Conservation (phyloP, 2,113 vertebrate species). For the Pseudopipra pipra region DNA sequence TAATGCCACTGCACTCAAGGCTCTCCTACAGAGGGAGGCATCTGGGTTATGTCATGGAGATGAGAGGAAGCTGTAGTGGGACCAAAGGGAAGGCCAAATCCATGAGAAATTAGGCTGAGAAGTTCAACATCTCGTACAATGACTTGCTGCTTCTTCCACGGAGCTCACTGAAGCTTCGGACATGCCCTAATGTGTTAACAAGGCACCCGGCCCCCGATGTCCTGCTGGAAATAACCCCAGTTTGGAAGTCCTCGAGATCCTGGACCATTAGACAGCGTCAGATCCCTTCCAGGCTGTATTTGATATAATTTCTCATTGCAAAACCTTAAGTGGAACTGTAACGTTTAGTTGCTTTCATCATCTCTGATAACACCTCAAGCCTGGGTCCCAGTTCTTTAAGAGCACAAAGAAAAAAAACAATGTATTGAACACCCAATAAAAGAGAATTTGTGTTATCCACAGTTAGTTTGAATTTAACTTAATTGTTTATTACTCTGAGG, state of each 20-base stretch:
- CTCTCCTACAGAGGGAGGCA: neutral
- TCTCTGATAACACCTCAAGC: neutral
- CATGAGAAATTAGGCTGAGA: neutral
- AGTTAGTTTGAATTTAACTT: constrained; percentile 35
- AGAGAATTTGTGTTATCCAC: constrained; percentile 2
- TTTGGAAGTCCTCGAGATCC: neutral
- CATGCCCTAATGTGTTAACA: neutral
- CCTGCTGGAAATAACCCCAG: neutral
- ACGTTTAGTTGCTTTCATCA: neutral
- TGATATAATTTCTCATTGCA: neutral
- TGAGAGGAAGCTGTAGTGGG: neutral
- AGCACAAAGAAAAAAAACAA: neutral
- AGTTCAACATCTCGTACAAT: neutral
- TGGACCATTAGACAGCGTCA: accelerated
- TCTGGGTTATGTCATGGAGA: neutral
- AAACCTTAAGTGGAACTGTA: neutral
- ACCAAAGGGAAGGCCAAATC: neutral
- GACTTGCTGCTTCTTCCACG: neutral
- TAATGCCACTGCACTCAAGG: neutral
- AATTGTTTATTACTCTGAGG: constrained; percentile 57
- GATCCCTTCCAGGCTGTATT: neutral
- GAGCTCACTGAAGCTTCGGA: neutral
- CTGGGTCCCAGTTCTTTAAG: neutral
- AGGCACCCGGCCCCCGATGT: neutral
- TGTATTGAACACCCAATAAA: neutral